Evolutionary conservation across 2,797 vertebrate species (phyloP).

Genomic region (Labeo calbasu): DNA sequence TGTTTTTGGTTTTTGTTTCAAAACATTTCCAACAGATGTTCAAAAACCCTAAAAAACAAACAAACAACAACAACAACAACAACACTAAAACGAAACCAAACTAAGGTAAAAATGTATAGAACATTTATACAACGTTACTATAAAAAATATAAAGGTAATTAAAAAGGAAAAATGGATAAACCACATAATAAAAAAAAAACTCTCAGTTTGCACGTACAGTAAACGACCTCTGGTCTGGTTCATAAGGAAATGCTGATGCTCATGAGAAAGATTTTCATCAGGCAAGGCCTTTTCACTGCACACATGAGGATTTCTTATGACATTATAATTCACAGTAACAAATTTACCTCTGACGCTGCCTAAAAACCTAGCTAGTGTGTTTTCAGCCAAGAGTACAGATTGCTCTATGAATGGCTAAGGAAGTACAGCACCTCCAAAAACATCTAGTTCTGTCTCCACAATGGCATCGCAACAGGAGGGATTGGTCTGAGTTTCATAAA

Average conservation of each 20-base stretch:
- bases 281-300: not conserved
- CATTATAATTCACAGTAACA: conserved; percentile 3
- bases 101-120: no score
- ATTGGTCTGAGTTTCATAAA: conserved; percentile 46
- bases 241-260: not conserved
- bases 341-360: not conserved
- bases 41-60: no score
- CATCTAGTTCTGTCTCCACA: not conserved
- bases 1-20: no score
- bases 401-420: conserved; percentile 8
- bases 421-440: conserved; percentile 11
- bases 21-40: no score
- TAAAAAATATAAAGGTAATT: no score
- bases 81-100: no score
- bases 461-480: conserved; percentile 28
- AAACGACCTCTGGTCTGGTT: not conserved
- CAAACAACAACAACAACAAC: no score
- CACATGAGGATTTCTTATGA: not conserved
- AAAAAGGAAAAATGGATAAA: no score
- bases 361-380: not conserved
- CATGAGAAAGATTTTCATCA: not conserved
- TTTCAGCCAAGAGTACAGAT: conserved; percentile 3
- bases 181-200: no score
- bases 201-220: not conserved
- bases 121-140: no score